Percentiles rank a stretch among this genome's conserved stretches.
Evolutionary conservation across 2,888 invertebrate genomes (phyloP).

Genomic region (Anoplius nigerrimus): DNA sequence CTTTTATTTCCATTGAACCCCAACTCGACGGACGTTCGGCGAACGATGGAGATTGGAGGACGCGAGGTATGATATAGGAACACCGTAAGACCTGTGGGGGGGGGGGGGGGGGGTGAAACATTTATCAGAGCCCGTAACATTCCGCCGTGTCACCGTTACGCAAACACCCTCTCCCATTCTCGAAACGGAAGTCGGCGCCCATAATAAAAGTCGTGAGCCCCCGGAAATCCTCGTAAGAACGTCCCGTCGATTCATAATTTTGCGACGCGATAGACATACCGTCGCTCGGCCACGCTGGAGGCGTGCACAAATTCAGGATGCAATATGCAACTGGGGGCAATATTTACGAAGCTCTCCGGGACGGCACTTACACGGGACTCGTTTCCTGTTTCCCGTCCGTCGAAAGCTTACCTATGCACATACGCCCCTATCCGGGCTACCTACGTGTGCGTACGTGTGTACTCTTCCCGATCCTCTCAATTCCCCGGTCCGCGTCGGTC

Average conservation of each 20-base stretch:
- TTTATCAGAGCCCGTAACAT: no score
- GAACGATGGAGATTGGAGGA: not conserved
- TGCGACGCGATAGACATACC: not conserved
- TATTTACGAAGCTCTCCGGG: constrained; percentile 53
- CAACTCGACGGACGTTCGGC: not conserved
- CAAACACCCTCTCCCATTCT: no score
- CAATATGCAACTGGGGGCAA: constrained; percentile 44
- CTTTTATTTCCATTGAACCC: not conserved
- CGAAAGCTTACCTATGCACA: not conserved
- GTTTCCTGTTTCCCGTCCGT: not conserved
- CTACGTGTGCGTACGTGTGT: not conserved
- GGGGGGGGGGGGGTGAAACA: no score
- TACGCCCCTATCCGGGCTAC: no score
- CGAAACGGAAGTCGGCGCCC: no score
- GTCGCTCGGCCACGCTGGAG: not conserved
- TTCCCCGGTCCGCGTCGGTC: not conserved
- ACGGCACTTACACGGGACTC: constrained; percentile 36
- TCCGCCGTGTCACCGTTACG: no score
- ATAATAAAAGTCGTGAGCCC: no score
- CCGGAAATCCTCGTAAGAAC: no score
- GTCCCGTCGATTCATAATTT: no score
- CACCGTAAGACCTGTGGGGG: not conserved
- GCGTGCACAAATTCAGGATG: constrained; percentile 11
- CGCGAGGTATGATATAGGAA: not conserved
- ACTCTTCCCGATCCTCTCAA: not conserved